A percentile compares a stretch with the other conserved stretches of the same genome.
phyloP scores from a whole-genome alignment of 1,140 invertebrate species.

The Acyrthosiphon pisum region DNA sequence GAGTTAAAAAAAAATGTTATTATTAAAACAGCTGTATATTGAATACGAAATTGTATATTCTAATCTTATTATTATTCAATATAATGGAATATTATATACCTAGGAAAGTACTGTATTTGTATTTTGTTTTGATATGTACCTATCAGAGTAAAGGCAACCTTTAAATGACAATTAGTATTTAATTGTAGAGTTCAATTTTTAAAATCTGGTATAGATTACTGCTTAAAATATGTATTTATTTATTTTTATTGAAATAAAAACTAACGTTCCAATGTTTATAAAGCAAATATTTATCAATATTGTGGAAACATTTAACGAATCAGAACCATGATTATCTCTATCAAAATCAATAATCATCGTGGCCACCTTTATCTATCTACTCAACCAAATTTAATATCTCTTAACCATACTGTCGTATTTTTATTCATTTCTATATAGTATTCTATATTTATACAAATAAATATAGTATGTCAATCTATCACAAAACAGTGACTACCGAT shows the following conservation, averaged over 20 bases:
- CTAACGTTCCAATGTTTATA: not conserved
- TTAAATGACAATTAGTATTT: not conserved
- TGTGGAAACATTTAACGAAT: not conserved
- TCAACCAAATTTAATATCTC: not conserved
- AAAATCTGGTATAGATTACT: not conserved
- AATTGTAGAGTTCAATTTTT: not conserved
- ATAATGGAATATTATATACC: no score
- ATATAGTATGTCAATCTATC: not conserved
- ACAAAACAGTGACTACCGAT: not conserved
- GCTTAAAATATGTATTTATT: not conserved
- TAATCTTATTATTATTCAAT: not conserved
- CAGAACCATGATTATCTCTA: not conserved
- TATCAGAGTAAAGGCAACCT: not conserved
- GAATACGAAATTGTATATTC: not conserved
- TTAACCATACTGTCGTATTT: not conserved
- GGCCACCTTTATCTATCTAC: not conserved
- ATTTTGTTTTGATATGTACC: not conserved
- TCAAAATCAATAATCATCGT: no score
- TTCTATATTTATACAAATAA: no score
- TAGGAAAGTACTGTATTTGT: not conserved
- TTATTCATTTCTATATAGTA: no score
- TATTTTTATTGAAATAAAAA: not conserved
- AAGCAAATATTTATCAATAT: no score
- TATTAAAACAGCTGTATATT: not conserved
- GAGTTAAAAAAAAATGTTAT: not conserved